Base-by-base conservation (phyloP, 2,888 invertebrate genomes). In the Caenorhabditis sulstoni region DNA sequence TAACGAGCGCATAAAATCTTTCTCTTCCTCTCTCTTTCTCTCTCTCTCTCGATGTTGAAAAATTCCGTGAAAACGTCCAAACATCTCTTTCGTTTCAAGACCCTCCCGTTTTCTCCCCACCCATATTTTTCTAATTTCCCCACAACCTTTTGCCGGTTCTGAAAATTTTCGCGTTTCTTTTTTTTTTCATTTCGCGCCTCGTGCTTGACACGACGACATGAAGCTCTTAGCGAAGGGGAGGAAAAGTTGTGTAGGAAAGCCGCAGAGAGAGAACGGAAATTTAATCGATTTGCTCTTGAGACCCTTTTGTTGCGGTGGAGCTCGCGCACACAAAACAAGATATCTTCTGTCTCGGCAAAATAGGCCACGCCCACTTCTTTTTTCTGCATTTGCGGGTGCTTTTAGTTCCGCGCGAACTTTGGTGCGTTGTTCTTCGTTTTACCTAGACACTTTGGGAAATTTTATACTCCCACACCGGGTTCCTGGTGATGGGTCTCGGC, bases 1-100 rank as follows among this genome's bases (percentile, higher is more conserved):
- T 68, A 68, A 68, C 67, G 67, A 68, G 50, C 67, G 50, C 41
- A 68, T 68, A 68, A 68, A 68, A 68, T 37, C n/a, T 50, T 44
- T 52, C 44, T 64, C 41, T 35, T 16, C 44, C 45, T 49, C 39
- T 59, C 55, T 44, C 29, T 45, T n/a, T 47, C 29, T 5, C 7
- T 29, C 29, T 5, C 7, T 29, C 29, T 22, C 39, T 37, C 23
- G 57, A 58, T 50, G 58, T 41, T 68, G n/a, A n/a, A n/a, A n/a
- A n/a, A n/a, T n/a, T n/a, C n/a, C n/a, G n/a, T n/a, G n/a, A n/a
- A n/a, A n/a, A n/a, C n/a, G 67, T 68, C 67, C 67, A 68, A 68
- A 59, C 67, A 68, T 58, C 66, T 57, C 57, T 53, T n/a, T n/a
- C n/a, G n/a, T n/a, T n/a, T n/a, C n/a, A n/a, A n/a, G n/a, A n/a